Conservation (phyloP, 2,113 vertebrate species). For the Charina bottae region DNA sequence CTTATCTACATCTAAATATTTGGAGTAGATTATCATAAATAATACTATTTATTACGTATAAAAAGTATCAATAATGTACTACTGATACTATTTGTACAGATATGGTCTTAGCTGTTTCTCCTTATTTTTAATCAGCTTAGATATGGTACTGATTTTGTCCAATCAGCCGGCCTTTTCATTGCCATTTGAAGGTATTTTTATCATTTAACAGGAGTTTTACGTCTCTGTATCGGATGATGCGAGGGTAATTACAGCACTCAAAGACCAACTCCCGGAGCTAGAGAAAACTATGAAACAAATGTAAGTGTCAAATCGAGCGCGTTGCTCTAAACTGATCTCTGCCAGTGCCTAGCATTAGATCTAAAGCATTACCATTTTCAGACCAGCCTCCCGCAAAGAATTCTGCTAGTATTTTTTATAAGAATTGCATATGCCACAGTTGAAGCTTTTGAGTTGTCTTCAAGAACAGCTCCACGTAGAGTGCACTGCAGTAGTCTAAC, state of each 20-base stretch:
- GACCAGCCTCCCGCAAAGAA: not conserved
- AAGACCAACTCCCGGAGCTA: constrained; percentile 89
- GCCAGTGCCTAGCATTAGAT: constrained; percentile 14
- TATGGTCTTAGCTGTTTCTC: not conserved
- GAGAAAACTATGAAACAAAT: constrained; percentile 89
- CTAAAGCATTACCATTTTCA: constrained; percentile 14
- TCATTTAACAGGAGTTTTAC: constrained; percentile 88
- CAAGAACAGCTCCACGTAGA: not conserved
- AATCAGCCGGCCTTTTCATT: constrained; percentile 40
- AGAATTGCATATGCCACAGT: not conserved
- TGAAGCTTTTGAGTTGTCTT: not conserved
- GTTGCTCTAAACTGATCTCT: not conserved
- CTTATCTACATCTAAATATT: not conserved
- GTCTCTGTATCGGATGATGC: constrained; percentile 90
- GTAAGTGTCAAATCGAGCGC: constrained; percentile 76
- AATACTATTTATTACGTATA: not conserved
- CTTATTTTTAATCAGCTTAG: constrained; percentile 44
- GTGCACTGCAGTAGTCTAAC: not conserved
- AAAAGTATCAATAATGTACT: not conserved
- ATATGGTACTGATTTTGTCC: constrained; percentile 36
- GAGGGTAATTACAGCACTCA: constrained; percentile 82
- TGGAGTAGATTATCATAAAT: not conserved
- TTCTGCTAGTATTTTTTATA: not conserved
- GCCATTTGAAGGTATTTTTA: constrained; percentile 68
- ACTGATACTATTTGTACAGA: too few relatives aligned